phyloP scores from a whole-genome alignment of 1,140 invertebrate genomes.

The Catajapyx aquilonaris region DNA sequence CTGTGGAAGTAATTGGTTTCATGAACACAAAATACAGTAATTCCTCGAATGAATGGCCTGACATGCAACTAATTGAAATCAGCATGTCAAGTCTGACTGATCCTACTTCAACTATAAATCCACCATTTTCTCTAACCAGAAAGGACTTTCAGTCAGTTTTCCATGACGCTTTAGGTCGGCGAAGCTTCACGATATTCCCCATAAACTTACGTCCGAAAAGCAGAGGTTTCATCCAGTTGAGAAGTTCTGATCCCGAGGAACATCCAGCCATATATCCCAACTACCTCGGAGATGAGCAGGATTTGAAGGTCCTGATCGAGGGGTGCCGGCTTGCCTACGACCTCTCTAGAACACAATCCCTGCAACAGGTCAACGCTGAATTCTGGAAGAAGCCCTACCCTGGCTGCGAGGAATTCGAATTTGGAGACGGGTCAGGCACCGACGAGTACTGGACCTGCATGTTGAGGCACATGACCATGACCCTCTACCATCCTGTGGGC shows the following conservation, averaged over 20 bases:
- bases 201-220: background rate
- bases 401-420: conserved; percentile 12
- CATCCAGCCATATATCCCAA: background rate
- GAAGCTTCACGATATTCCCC: background rate
- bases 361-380: background rate
- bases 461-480: conserved; percentile 34
- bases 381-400: background rate
- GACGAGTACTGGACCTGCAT: conserved; percentile 25
- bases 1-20: too few relatives aligned
- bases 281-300: background rate
- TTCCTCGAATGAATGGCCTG: too few relatives aligned
- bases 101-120: too few relatives aligned
- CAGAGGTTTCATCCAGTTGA: background rate
- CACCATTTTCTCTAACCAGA: too few relatives aligned
- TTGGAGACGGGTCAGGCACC: conserved; percentile 11
- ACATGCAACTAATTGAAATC: too few relatives aligned
- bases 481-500: conserved; percentile 51
- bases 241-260: background rate
- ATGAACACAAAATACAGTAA: too few relatives aligned
- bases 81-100: too few relatives aligned
- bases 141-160: too few relatives aligned
- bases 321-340: background rate
- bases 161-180: too few relatives aligned
- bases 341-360: background rate
- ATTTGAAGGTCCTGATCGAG: background rate